Conservation (phyloP, 2,888 invertebrate species). For the Meloe dianella region DNA sequence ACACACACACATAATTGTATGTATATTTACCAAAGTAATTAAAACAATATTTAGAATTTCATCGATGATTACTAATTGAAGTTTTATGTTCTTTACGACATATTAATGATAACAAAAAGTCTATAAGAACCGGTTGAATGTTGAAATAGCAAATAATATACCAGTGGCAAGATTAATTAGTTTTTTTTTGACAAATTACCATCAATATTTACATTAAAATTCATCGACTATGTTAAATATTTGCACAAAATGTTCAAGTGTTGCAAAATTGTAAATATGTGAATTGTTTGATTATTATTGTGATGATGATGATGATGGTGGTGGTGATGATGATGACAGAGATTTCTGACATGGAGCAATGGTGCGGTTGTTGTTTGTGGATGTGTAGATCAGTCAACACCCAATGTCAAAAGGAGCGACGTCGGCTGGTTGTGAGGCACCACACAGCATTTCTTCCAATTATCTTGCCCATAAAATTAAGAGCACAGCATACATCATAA, state of each 20-base stretch:
- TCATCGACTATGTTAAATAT: background rate
- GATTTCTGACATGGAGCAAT: background rate
- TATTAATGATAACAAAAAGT: background rate
- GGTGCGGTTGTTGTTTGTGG: background rate
- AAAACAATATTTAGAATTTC: background rate
- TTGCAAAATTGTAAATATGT: background rate
- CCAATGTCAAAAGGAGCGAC: slow-evolving; percentile 2
- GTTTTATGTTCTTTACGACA: background rate
- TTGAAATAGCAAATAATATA: background rate
- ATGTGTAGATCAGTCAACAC: slow-evolving; percentile 12
- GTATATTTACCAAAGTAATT: background rate
- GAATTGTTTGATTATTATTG: background rate
- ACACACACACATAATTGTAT: too few species aligned
- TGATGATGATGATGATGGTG: background rate
- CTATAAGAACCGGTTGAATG: background rate
- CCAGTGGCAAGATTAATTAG: background rate
- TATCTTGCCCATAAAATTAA: slow-evolving; percentile 35
- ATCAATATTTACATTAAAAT: background rate
- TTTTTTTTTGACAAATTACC: background rate
- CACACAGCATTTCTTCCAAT: slow-evolving; percentile 27
- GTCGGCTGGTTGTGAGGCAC: slow-evolving; percentile 1
- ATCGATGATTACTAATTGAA: background rate
- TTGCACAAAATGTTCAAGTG: background rate
- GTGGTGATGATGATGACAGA: slow-evolving; percentile 1
- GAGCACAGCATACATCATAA: slow-evolving; percentile 40